Base-by-base conservation (phyloP, 2,113 vertebrate genomes). In the Telmatochromis brachygnathus region DNA sequence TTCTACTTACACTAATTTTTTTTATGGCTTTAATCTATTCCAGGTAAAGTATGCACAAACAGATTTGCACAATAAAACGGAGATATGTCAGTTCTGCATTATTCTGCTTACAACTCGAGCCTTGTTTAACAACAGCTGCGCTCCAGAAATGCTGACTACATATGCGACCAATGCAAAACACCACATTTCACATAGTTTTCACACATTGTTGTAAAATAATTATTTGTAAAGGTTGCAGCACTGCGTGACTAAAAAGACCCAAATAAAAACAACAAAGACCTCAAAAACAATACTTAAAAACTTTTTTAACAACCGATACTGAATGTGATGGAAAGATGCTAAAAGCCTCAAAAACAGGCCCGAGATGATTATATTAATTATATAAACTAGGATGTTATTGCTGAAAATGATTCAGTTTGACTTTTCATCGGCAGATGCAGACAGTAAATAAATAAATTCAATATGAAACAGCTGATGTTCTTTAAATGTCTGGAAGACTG, bases 11-110 rank as follows among this genome's bases (percentile, higher is more conserved):
- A 81, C 26, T 7, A 13, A 11, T 15, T 26, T 45, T 19, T 77
- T 55, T 86, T 28, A 75, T 60, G 35, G 49, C 51, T 89, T 90
- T 85, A 83, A 88, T 85, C 70, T 62, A 47, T 79, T 47, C 53
- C 80, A 90, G 39, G 58, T 82, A 77, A 83, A 83, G 45, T 21
- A 65, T 56, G 15, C 37, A 5, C 12, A 26, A 14, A 49, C 23
- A 73, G 6, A 14, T 8, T 39, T 80, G 23, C 55, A 70, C 26
- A 56, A n/a, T 73, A 58, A 35, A 53, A 39, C 4, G 21, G 39
- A 55, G 23, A 82, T 51, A 60, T 42, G 37, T 79, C 49, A 65
- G 17, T 7, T 53, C 21, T 65, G 42, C 7, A 7, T 42, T 37
- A 56, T 35, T 81, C 33, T 45, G 39, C 68, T 60, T 70, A 28